Conservation (phyloP, 1,140 invertebrate genomes). For the Drosophila pseudoananassae region DNA sequence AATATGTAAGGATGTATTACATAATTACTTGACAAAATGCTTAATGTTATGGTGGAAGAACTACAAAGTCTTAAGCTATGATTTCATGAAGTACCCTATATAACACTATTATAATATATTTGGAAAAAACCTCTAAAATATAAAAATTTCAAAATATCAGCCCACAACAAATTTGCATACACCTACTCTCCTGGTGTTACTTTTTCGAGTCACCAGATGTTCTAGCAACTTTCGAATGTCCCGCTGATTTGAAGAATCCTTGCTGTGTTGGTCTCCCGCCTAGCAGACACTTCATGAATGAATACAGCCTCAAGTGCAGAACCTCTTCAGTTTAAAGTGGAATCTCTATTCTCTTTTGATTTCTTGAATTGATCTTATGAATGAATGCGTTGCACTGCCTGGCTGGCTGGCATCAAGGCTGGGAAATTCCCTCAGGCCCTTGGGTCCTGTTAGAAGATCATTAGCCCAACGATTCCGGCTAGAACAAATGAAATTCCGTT, state of each 20-base stretch:
- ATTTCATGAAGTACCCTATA: too few species aligned
- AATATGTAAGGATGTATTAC: too few species aligned
- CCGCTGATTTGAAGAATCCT: conserved; percentile 31
- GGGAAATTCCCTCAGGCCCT: conserved; percentile 54
- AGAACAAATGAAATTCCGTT: conserved; percentile 59
- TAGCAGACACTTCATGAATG: conserved; percentile 73
- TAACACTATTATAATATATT: too few species aligned
- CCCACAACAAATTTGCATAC: conserved; percentile 44
- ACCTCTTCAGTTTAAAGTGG: conserved; percentile 80
- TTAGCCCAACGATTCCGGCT: conserved; percentile 57
- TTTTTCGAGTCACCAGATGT: conserved; percentile 40
- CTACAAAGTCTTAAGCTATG: too few species aligned
- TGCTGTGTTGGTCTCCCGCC: conserved; percentile 31
- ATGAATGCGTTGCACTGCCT: conserved; percentile 39
- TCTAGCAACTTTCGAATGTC: conserved; percentile 23
- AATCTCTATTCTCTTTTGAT: conserved; percentile 37
- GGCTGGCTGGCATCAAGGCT: conserved; percentile 41
- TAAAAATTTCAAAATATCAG: neutral
- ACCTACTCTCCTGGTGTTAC: conserved; percentile 1
- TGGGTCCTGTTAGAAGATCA: conserved; percentile 76
- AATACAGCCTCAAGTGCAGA: conserved; percentile 66
- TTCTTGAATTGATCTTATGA: conserved; percentile 54
- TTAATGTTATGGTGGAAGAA: too few species aligned
- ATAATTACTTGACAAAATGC: too few species aligned
- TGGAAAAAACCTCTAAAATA: too few species aligned